Percentiles rank a stretch among this genome's conserved stretches.
Conservation (phyloP, 1,140 invertebrate species). For the Drosophila ercepeae region DNA sequence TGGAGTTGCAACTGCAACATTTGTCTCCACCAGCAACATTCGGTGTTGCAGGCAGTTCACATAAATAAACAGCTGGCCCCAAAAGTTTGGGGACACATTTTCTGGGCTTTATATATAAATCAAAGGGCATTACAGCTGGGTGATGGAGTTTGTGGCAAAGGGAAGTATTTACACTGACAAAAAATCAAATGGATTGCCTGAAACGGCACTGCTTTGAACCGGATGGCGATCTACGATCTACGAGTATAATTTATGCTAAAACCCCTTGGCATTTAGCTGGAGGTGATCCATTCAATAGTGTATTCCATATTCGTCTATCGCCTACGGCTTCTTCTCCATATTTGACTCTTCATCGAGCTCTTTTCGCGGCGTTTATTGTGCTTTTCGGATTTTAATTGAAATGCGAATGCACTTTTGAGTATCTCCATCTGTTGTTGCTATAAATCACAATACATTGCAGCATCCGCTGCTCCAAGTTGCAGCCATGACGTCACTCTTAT, state of each 20-base stretch:
- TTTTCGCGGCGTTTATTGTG: conserved; percentile 45
- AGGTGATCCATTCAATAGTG: conserved; percentile 25
- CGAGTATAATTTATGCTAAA: conserved; percentile 13
- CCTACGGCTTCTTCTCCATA: conserved; percentile 28
- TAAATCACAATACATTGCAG: conserved; percentile 57
- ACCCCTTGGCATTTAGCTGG: conserved; percentile 1
- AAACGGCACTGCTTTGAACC: background rate
- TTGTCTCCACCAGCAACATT: conserved; percentile 58
- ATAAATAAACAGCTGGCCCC: conserved; percentile 69
- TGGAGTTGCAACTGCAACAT: conserved; percentile 41
- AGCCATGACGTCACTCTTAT: conserved; percentile 68
- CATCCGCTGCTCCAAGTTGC: conserved; percentile 26
- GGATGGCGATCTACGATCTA: too few species aligned
- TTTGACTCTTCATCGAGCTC: conserved; percentile 37
- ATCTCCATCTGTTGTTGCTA: conserved; percentile 53
- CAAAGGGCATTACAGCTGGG: conserved; percentile 16
- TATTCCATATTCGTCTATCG: conserved; percentile 35
- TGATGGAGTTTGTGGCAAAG: conserved; percentile 3
- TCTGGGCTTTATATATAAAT: conserved; percentile 11
- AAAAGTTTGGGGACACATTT: conserved; percentile 48
- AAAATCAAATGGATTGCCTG: background rate
- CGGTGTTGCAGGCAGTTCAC: conserved; percentile 60
- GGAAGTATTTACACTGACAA: background rate
- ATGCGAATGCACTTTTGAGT: conserved; percentile 79
- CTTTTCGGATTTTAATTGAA: conserved; percentile 63